Evolutionary conservation across 2,888 invertebrate genomes (phyloP).

Genomic region (Lasioglossum leucozonium): DNA sequence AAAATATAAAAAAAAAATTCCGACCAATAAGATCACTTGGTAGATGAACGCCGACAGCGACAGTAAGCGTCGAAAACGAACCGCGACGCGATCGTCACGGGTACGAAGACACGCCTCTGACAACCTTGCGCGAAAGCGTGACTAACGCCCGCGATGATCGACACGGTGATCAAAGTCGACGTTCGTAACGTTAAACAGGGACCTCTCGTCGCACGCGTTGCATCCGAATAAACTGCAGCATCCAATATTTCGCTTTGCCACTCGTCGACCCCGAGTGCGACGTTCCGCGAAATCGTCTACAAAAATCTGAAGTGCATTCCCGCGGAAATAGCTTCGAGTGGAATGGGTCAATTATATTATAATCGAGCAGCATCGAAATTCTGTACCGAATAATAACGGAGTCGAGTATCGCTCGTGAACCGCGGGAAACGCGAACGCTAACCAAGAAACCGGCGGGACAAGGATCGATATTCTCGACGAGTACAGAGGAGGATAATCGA

Average conservation of each 20-base stretch:
- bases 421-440: background rate
- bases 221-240: background rate
- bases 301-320: background rate
- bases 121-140: conserved; percentile 3
- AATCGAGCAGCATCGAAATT: background rate
- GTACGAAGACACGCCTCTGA: conserved; percentile 13
- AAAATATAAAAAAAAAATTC: background rate
- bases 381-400: background rate
- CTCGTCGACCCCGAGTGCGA: background rate
- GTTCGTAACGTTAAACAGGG: background rate
- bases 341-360: no score
- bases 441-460: background rate
- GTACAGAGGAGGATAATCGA: background rate
- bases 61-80: background rate
- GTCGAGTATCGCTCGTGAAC: background rate
- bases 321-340: no score
- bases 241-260: background rate
- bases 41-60: background rate
- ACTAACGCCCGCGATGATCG: background rate
- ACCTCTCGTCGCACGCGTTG: background rate
- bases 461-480: background rate
- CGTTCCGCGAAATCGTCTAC: background rate
- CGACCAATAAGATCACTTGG: background rate
- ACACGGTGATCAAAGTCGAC: background rate
- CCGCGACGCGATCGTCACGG: conserved; percentile 21